Evolutionary conservation across 1,140 invertebrate genomes (phyloP).

Genomic region (Dinoponera quadriceps): DNA sequence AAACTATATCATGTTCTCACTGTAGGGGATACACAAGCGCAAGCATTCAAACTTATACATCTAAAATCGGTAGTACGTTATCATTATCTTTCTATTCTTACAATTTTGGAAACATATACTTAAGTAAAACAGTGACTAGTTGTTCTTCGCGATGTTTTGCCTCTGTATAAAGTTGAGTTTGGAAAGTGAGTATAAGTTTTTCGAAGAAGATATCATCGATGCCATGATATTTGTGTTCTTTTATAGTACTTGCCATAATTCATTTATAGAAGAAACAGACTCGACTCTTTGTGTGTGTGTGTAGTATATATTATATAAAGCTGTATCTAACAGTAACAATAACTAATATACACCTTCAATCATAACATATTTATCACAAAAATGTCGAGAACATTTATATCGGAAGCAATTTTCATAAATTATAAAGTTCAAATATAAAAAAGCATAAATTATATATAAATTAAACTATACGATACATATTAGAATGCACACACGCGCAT

Average conservation of each 20-base stretch:
- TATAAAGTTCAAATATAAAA: too few species aligned
- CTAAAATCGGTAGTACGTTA: slow-evolving; percentile 6
- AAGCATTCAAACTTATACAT: slow-evolving; percentile 51
- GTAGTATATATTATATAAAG: not conserved
- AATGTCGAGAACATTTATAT: not conserved
- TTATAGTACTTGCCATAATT: not conserved
- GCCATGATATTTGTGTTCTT: not conserved
- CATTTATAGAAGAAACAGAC: not conserved
- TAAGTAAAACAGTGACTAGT: slow-evolving; percentile 63
- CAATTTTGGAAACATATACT: slow-evolving; percentile 50
- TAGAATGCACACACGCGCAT: too few species aligned
- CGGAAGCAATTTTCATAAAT: too few species aligned
- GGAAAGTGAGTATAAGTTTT: not conserved
- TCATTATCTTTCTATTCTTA: slow-evolving; percentile 14
- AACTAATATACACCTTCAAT: not conserved
- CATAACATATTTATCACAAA: not conserved
- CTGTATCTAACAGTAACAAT: not conserved
- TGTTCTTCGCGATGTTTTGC: not conserved
- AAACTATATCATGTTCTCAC: slow-evolving; percentile 22
- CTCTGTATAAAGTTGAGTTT: not conserved
- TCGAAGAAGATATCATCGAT: not conserved
- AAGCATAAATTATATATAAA: too few species aligned
- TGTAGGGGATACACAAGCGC: slow-evolving; percentile 8
- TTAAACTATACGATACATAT: too few species aligned
- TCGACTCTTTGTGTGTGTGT: not conserved